phyloP scores from a whole-genome alignment of 1,140 invertebrate genomes.

The Lutraria rhynchaena region DNA sequence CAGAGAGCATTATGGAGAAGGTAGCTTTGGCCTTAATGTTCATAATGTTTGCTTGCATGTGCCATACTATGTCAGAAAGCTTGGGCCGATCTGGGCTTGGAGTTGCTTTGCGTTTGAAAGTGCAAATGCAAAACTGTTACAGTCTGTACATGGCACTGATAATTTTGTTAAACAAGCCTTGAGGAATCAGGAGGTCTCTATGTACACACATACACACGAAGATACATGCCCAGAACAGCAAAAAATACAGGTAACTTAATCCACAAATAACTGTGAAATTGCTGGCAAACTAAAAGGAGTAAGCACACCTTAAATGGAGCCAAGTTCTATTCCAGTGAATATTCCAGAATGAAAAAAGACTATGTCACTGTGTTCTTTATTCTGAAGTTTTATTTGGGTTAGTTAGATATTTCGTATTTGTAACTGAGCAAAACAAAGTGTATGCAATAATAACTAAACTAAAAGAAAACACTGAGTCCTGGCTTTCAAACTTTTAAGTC shows the following conservation, averaged over 20 bases:
- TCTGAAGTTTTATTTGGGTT: constrained; percentile 19
- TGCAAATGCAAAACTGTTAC: constrained; percentile 53
- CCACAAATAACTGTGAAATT: constrained; percentile 37
- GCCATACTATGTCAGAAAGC: constrained; percentile 48
- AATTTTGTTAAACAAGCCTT: constrained; percentile 53
- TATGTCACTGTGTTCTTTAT: constrained; percentile 41
- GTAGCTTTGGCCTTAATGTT: constrained; percentile 57
- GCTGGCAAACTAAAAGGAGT: constrained; percentile 33
- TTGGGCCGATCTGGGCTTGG: constrained; percentile 60
- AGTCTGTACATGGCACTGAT: constrained; percentile 62
- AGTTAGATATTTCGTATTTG: constrained; percentile 43
- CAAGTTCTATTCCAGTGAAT: constrained; percentile 29
- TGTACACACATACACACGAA: constrained; percentile 6
- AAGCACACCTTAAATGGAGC: constrained; percentile 17
- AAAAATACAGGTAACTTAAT: constrained; percentile 35
- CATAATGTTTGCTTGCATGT: constrained; percentile 55
- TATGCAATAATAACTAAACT: constrained; percentile 28
- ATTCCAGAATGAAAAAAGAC: constrained; percentile 25
- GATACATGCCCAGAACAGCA: constrained; percentile 5
- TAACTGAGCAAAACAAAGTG: constrained; percentile 28
- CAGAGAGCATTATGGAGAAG: constrained; percentile 29
- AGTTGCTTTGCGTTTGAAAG: constrained; percentile 62
- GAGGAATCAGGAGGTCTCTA: constrained; percentile 35
- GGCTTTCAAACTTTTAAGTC: constrained; percentile 33
- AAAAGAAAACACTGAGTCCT: constrained; percentile 26